Conservation (phyloP, 2,797 vertebrate species). For the Poeciliopsis presidionis region DNA sequence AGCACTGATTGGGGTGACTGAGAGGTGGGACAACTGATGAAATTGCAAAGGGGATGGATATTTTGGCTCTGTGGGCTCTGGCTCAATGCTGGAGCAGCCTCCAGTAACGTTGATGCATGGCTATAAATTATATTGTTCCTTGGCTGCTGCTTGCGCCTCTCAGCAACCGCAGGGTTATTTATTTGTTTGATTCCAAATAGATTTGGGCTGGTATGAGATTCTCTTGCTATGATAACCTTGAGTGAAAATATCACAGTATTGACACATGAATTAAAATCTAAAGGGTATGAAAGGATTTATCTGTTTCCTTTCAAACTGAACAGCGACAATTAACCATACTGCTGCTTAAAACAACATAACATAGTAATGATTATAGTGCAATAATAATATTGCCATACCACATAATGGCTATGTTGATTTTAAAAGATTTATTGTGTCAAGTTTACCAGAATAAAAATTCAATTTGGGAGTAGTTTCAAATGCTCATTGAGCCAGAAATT, state of each 20-base stretch:
- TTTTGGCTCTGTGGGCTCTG: slow-evolving; percentile 77
- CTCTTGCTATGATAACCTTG: not conserved
- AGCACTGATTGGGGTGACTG: slow-evolving; percentile 68
- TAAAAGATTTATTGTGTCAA: not conserved
- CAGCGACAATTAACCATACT: not conserved
- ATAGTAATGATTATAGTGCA: not conserved
- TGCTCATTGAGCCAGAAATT: not conserved
- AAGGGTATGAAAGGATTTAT: not conserved
- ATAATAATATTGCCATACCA: not conserved
- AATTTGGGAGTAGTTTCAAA: not conserved
- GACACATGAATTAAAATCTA: not conserved
- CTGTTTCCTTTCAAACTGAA: not conserved
- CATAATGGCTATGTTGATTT: not conserved
- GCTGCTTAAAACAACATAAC: not conserved
- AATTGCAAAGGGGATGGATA: slow-evolving; percentile 73
- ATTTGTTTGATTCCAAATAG: slow-evolving; percentile 69
- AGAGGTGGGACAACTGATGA: slow-evolving; percentile 66
- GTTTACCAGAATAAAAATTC: not conserved
- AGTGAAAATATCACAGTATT: not conserved
- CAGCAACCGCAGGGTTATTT: slow-evolving; percentile 80
- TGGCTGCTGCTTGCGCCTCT: slow-evolving; percentile 77
- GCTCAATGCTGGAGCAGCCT: slow-evolving; percentile 76
- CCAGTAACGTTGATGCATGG: slow-evolving; percentile 79
- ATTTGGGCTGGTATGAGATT: not conserved
- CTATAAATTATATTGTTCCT: slow-evolving; percentile 81